phyloP scores from a whole-genome alignment of 2,113 vertebrate species.

The Mormoops blainvillei region DNA sequence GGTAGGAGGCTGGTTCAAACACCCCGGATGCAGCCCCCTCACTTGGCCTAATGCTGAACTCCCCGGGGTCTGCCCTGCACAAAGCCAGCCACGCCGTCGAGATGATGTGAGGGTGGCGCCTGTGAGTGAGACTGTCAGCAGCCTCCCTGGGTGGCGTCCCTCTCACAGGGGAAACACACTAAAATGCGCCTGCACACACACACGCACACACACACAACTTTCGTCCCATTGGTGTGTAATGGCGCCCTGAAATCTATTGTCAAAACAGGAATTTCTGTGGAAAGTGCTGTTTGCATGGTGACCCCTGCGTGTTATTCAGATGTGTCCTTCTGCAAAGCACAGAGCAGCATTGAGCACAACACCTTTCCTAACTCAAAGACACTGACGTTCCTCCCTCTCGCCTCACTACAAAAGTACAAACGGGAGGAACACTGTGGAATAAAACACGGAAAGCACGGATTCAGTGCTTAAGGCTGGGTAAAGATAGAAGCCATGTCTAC shows the following conservation, averaged over 20 bases:
- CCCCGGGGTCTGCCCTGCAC: not conserved
- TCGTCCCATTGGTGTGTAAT: not conserved
- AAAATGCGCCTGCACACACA: not conserved
- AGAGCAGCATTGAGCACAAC: not conserved
- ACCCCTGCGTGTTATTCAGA: not conserved
- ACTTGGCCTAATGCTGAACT: not conserved
- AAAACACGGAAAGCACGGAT: not conserved
- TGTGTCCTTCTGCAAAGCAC: not conserved
- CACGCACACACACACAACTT: not conserved
- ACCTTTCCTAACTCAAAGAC: not conserved
- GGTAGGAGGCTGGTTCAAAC: slow-evolving; percentile 27
- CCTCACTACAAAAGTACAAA: not conserved
- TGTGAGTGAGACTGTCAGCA: not conserved
- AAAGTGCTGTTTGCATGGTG: not conserved
- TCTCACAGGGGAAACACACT: not conserved
- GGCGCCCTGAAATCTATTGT: not conserved
- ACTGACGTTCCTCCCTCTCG: not conserved
- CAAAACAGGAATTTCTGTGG: not conserved
- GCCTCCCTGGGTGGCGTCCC: not conserved
- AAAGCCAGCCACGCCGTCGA: not conserved
- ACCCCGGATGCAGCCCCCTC: not conserved
- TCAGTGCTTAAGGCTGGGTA: not conserved
- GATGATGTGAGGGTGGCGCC: not conserved
- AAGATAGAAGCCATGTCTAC: not conserved
- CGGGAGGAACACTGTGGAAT: not conserved